phyloP scores from a whole-genome alignment of 1,140 invertebrate genomes.

The Brachionus asplanchnoidis region DNA sequence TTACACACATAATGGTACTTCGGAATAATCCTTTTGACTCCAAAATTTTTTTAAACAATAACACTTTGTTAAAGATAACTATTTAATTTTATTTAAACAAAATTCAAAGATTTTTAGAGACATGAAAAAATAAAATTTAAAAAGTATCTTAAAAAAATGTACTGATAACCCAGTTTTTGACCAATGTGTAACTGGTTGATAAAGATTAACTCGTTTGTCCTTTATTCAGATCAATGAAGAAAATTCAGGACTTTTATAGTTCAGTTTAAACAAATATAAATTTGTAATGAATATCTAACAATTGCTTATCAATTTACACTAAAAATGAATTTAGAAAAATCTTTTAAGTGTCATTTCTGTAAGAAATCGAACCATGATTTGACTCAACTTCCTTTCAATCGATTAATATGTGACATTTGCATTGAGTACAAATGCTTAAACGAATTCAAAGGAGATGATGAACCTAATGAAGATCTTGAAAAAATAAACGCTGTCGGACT shows the following conservation, averaged over 20 bases:
- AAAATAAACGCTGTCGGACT: not conserved
- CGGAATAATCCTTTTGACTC: too few relatives aligned
- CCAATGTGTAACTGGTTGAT: not conserved
- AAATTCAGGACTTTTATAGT: not conserved
- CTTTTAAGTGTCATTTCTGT: not conserved
- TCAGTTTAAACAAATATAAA: not conserved
- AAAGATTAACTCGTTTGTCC: not conserved
- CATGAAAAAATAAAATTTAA: too few relatives aligned
- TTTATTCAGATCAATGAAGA: not conserved
- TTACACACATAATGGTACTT: too few relatives aligned
- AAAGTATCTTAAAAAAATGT: not conserved
- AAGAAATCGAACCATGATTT: not conserved
- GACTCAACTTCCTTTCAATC: not conserved
- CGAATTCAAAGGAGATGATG: not conserved
- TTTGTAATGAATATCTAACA: not conserved
- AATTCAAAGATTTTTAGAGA: too few relatives aligned
- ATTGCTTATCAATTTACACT: not conserved
- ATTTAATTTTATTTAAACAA: too few relatives aligned
- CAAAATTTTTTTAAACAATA: too few relatives aligned
- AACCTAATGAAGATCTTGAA: not conserved
- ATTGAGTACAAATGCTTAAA: slow-evolving; percentile 13
- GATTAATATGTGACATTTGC: not conserved
- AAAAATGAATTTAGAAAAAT: not conserved
- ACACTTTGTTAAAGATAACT: too few relatives aligned
- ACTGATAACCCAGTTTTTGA: not conserved